These are phyloP conservation scores for Acanthiza pusilla DNA, from an alignment of 2,797 vertebrate genomes.

Conservation along the genomic window DNA sequence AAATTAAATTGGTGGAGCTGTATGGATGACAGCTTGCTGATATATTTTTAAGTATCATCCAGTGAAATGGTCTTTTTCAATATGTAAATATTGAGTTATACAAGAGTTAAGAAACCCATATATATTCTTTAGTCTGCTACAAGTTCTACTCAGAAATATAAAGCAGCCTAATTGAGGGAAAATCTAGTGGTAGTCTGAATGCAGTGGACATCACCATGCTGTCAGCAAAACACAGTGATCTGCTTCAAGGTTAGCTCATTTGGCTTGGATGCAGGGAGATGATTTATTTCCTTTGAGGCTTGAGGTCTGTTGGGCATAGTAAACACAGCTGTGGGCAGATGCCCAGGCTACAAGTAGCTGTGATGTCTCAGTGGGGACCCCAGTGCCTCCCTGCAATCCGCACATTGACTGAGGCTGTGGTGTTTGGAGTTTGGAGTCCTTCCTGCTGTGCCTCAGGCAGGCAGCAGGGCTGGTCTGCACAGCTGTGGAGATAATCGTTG, in stretches of 20 bases:
- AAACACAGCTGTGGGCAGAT: not conserved
- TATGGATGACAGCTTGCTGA: not conserved
- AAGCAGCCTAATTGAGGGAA: not conserved
- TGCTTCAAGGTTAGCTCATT: not conserved
- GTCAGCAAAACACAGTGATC: not conserved
- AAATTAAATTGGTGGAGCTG: not conserved
- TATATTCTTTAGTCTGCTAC: not conserved
- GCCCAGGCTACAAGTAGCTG: not conserved
- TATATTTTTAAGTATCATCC: not conserved
- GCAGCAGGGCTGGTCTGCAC: not conserved
- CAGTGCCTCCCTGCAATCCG: fast-evolving
- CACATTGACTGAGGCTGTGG: fast-evolving
- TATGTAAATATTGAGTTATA: not conserved
- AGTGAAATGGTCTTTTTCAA: not conserved
- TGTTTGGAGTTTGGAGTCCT: not conserved
- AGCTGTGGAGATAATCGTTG: not conserved
- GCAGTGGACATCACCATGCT: not conserved
- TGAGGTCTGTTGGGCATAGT: not conserved
- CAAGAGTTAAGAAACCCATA: not conserved
- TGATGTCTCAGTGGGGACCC: not conserved
- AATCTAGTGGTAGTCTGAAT: not conserved
- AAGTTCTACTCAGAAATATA: not conserved
- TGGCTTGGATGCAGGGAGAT: not conserved
- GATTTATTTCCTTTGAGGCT: not conserved
- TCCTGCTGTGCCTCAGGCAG: not conserved